A percentile compares a stretch with the other conserved stretches of the same genome.
These are phyloP conservation scores for Mesorhabditis belari DNA, from an alignment of 2,888 invertebrate genomes.

Conservation along the genomic window DNA sequence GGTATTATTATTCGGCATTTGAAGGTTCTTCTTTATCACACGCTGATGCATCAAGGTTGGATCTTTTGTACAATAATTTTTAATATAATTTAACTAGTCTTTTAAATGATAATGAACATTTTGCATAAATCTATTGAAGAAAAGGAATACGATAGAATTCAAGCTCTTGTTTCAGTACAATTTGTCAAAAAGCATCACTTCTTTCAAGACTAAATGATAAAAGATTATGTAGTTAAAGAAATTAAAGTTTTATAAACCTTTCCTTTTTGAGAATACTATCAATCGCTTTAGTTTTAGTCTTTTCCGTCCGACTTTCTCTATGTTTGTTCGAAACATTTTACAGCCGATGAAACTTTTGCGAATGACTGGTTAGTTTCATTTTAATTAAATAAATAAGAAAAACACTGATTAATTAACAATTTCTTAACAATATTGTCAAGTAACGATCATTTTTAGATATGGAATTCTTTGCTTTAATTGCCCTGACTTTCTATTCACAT, in stretches of 20 bases:
- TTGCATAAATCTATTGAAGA: no score
- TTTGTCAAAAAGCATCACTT: no score
- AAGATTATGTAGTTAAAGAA: no score
- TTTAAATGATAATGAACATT: no score
- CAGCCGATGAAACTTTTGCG: not conserved
- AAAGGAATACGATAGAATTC: no score
- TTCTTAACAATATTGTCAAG: not conserved
- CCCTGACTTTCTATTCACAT: not conserved
- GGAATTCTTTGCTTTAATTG: not conserved
- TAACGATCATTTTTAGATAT: not conserved
- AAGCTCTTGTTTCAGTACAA: no score
- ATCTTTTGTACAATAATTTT: not conserved
- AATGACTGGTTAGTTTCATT: not conserved
- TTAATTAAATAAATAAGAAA: no score
- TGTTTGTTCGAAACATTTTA: not conserved
- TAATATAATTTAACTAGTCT: no score
- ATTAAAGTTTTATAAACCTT: no score
- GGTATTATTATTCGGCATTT: not conserved
- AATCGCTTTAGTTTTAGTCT: not conserved
- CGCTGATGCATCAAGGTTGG: not conserved
- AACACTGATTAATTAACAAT: no score
- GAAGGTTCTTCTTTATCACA: not conserved
- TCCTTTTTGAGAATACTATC: not conserved
- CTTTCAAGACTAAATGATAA: no score
- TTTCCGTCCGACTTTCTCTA: not conserved